These are phyloP conservation scores for Macquaria australasica DNA, from an alignment of 2,113 vertebrate genomes.

Conservation along the genomic window DNA sequence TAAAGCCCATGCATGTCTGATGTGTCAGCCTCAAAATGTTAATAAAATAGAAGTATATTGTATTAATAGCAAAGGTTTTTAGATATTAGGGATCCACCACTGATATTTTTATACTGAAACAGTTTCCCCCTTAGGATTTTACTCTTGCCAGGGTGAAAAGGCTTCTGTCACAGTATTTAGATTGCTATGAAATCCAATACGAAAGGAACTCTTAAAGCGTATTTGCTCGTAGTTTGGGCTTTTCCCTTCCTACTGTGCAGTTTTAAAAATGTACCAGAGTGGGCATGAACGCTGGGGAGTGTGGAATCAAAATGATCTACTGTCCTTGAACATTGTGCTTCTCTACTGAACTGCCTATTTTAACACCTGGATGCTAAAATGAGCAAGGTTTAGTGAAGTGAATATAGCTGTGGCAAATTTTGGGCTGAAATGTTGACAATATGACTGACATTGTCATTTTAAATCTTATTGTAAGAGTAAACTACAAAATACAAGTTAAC, in stretches of 20 bases:
- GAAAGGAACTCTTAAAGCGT: constrained; percentile 38
- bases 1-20: not conserved
- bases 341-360: not conserved
- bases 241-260: constrained; percentile 16
- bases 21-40: not conserved
- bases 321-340: constrained; percentile 16
- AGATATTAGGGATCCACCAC: not conserved
- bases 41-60: not conserved
- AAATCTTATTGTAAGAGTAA: not conserved
- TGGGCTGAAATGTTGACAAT: not conserved
- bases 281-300: constrained; percentile 11
- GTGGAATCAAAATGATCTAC: not conserved
- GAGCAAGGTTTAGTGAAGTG: constrained; percentile 11
- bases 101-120: constrained; percentile 43
- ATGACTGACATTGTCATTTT: not conserved
- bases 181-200: constrained; percentile 48
- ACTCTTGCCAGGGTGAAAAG: constrained; percentile 46
- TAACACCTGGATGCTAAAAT: not conserved
- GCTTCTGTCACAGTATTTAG: constrained; percentile 49
- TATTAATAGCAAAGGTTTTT: constrained; percentile 20
- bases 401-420: constrained; percentile 9
- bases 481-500: not conserved
- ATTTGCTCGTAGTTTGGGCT: constrained; percentile 39
- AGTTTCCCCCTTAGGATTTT: constrained; percentile 4
- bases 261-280: constrained; percentile 28